Base-by-base conservation (phyloP, 2,888 invertebrate genomes). In the Aricia artaxerxes region DNA sequence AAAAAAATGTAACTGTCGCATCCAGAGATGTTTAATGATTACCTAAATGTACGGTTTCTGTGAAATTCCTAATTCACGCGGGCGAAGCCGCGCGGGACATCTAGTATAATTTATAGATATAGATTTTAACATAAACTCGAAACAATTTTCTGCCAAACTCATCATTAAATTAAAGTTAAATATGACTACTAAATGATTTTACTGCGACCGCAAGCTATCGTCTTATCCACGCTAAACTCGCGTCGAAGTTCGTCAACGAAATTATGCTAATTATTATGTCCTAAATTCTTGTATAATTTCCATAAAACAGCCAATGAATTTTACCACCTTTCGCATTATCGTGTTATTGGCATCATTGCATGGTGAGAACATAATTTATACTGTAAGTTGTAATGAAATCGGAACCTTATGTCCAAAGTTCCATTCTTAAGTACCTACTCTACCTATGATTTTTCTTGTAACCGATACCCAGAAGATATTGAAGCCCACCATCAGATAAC, bases 211-310 rank as follows among this genome's bases (percentile, higher is more conserved):
- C 24, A 24, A 24, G 61, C 2, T 61, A 61, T 7, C n/a, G 69
- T 35, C 35, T 69, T 69, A 69, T 38, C 69, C 69, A 69, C 35
- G 4, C 31, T 69, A 13, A 38, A 69, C 69, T 69, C 13, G 9
- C 69, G 69, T 38, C 5, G 3, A 35, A 69, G 38, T 69, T 69
- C 69, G 69, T 38, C 13, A 16, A 16, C 35, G 24, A 69, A 69
- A 38, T 38, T 69, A 69, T 69, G 69, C 69, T 69, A 69, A 69
- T 35, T 35, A 69, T 35, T 69, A 69, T 69, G 69, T 35, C 69
- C 69, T 38, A 35, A 69, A 35, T 69, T 69, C 69, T 13, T 35
- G 69, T 1, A 13, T 4, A 35, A 69, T 38, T 38, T 38, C 69
- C 69, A 38, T 69, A 35, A 69, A 69, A 69, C 69, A 69, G 5